A percentile compares a stretch with the other conserved stretches of the same genome.
phyloP scores from a whole-genome alignment of 2,888 invertebrate genomes.

The Zhuqinia jingwanae region DNA sequence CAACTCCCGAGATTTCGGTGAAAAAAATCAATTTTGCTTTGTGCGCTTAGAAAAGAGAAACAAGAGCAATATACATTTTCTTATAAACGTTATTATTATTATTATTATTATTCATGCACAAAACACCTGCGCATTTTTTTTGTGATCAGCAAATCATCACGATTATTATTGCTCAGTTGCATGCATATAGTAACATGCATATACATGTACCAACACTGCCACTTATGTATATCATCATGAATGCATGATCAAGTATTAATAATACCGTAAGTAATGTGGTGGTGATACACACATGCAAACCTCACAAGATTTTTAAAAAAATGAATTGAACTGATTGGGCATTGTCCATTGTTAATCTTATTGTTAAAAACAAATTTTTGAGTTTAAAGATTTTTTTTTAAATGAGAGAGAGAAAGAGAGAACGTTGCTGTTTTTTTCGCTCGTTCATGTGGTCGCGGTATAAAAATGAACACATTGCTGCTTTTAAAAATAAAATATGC shows the following conservation, averaged over 20 bases:
- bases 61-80: background rate
- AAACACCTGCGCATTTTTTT: conserved; percentile 15
- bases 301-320: conserved; percentile 5
- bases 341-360: conserved; percentile 49
- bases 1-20: background rate
- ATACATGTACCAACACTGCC: conserved; percentile 1
- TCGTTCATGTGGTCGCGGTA: too few relatives aligned
- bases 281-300: background rate
- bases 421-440: too few relatives aligned
- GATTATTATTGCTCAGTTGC: conserved; percentile 26
- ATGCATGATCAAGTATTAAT: conserved; percentile 11
- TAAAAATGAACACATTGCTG: too few relatives aligned
- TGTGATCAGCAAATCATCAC: conserved; percentile 35
- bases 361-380: background rate
- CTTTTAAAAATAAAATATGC: too few relatives aligned
- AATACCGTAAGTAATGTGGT: background rate
- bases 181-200: too few relatives aligned
- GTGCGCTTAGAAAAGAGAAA: too few relatives aligned
- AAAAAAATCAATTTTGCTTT: background rate
- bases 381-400: too few relatives aligned
- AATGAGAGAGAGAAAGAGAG: too few relatives aligned
- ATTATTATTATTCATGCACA: background rate
- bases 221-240: background rate
- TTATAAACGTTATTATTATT: background rate
- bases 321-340: conserved; percentile 23